Evolutionary conservation across 23 tunicate species (phyloP), one percentile per base, ranked within the genome.

Genomic region (Halocynthia aurantium): DNA sequence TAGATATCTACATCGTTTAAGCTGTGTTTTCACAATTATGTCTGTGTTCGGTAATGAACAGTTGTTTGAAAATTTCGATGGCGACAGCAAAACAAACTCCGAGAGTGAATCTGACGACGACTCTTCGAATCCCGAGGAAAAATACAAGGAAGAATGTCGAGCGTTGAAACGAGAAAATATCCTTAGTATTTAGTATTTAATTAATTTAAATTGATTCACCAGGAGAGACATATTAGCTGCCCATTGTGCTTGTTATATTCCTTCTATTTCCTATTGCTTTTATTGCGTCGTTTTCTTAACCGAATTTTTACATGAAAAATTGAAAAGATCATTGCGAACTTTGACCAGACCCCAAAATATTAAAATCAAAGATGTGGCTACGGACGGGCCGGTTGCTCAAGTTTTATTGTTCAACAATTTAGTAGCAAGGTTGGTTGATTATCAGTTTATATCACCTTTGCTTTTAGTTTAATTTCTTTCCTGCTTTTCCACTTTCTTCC

Each of bases 341-440:
- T 22, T 92, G 19, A 77, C 84, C 7, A 85, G 84, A 57, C 93
- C 88, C 7, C n/a, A 80, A 17, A 77, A 63, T n/a, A 54, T 92
- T 6, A 82, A 67, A 55, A 52, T 92, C 8, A 75, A 73, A 20
- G 93, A 92, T 58, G 17, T 85, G 8, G 40, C 76, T 5, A 57
- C 6, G 15, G 98, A 92, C 80, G 98, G 98, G 0, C 98, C 98
- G 20, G 67, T 82, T 5, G 98, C 98, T 8, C 98, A 92, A 18
- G 76, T 92, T 12, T 52, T 92, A 15, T 64, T 92, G 8, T 92
- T 84, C 55, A 92, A 92, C 67, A 86, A 86, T 79, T 55, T 70
- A 52, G 13, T 78, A 51, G 52, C 85, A 20, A 75, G 88, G 82
- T 77, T 6, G 18, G 10, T 49, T 49, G 12, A 49, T 1, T 51